Percentiles rank a stretch among this genome's conserved stretches.
Conservation (phyloP, 2,888 invertebrate species). For the Polymixis flavicincta region DNA sequence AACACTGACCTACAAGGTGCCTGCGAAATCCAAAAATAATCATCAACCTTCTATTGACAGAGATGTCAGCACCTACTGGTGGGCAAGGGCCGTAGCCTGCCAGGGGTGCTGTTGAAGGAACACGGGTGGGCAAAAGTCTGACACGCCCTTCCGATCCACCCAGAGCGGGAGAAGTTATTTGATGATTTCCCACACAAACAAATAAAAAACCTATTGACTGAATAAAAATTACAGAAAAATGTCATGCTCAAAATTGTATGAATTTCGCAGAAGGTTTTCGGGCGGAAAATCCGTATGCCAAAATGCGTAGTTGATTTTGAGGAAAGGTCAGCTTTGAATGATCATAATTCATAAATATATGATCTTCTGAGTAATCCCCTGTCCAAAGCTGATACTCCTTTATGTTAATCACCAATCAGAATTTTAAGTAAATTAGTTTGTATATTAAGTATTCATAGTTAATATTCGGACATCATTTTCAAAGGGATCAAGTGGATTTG, state of each 20-base stretch:
- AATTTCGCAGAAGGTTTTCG: background rate
- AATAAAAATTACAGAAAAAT: background rate
- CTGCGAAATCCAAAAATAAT: no score
- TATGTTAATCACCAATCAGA: conserved; percentile 55
- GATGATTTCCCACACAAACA: no score
- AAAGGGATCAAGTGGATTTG: conserved; percentile 21
- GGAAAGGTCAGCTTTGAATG: conserved; percentile 21
- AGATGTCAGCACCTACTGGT: no score
- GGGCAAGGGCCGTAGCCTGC: no score
- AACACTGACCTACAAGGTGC: no score
- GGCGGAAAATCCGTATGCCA: background rate
- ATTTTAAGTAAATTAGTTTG: conserved; percentile 41
- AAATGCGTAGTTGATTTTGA: background rate
- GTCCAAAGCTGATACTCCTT: conserved; percentile 22
- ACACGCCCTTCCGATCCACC: no score
- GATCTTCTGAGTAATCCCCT: conserved; percentile 31
- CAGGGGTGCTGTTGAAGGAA: no score
- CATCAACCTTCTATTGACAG: background rate
- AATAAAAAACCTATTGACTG: no score
- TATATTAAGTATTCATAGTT: conserved; percentile 49
- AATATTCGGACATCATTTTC: conserved; percentile 33
- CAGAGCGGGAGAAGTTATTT: no score
- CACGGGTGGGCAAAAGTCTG: no score
- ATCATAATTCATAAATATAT: conserved; percentile 28
- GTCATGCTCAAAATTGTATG: background rate